A percentile compares a stretch with the other conserved stretches of the same genome.
Evolutionary conservation across 2,113 vertebrate species (phyloP).

Genomic region (Propithecus coquereli): DNA sequence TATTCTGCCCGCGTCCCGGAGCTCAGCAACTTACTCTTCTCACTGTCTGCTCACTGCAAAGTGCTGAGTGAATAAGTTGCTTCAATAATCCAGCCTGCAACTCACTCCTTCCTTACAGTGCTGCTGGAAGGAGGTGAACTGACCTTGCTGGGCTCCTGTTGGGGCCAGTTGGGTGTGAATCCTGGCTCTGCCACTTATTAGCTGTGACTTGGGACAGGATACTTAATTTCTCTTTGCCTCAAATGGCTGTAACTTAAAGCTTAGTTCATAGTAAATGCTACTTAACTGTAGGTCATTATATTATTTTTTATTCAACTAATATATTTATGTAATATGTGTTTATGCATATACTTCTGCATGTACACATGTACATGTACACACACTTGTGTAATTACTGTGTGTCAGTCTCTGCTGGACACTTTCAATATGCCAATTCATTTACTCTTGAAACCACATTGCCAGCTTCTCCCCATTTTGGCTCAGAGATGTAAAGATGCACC

Average conservation of each 20-base stretch:
- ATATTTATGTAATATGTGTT: background rate
- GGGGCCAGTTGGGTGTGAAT: background rate
- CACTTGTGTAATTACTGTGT: background rate
- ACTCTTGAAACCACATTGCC: background rate
- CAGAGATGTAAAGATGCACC: background rate
- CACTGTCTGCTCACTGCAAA: background rate
- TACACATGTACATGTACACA: background rate
- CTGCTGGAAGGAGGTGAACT: background rate
- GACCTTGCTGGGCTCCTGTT: background rate
- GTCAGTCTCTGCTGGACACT: background rate
- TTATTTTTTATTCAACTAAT: background rate
- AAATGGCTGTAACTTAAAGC: background rate
- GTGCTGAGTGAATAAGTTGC: background rate
- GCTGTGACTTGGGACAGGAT: background rate
- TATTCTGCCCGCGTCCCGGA: accelerated
- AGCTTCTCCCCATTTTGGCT: background rate
- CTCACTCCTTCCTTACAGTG: background rate
- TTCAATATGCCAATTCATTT: background rate
- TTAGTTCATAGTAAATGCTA: background rate
- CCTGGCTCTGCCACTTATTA: background rate
- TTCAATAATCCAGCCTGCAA: background rate
- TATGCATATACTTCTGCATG: background rate
- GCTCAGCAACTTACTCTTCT: background rate
- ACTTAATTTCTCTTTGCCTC: background rate
- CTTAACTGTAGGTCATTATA: background rate